Evolutionary conservation across 2,888 invertebrate species (phyloP).

Genomic region (Drosophila emarginata): DNA sequence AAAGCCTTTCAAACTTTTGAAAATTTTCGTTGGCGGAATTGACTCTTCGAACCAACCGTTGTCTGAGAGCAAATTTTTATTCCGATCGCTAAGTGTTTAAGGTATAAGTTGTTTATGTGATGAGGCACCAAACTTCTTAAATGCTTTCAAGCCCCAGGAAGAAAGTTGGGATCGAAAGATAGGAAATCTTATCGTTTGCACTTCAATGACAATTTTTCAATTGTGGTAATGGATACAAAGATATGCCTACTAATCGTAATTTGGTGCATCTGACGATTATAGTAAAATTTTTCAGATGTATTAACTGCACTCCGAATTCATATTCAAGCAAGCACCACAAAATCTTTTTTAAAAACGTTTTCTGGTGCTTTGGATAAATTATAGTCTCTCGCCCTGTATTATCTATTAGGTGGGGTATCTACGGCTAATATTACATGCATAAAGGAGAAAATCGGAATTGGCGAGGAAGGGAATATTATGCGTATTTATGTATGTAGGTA

Average conservation of each 20-base stretch:
- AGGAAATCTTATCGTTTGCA: too few species aligned
- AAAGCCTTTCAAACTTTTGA: background rate
- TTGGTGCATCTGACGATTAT: background rate
- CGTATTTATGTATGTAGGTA: constrained; percentile 12
- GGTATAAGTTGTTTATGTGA: too few species aligned
- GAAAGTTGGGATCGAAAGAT: too few species aligned
- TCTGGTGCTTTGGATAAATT: background rate
- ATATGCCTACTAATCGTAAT: background rate
- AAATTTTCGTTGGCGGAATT: background rate
- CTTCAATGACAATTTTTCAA: too few species aligned
- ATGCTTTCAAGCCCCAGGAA: too few species aligned
- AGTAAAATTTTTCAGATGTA: background rate
- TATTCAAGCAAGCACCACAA: background rate
- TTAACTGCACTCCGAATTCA: background rate
- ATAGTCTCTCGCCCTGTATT: background rate
- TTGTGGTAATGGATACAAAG: too few species aligned
- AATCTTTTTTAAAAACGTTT: background rate
- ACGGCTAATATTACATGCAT: constrained; percentile 23
- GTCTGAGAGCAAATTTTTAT: too few species aligned
- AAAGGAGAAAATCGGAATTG: background rate
- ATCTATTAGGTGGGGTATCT: constrained; percentile 33
- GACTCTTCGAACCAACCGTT: too few species aligned
- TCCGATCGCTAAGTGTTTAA: too few species aligned
- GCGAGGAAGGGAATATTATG: background rate
- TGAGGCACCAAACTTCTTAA: too few species aligned